Evolutionary conservation across 2,797 vertebrate species (phyloP), one percentile per base, ranked within the genome.

Genomic region (Typhlichthys eigenmanni): DNA sequence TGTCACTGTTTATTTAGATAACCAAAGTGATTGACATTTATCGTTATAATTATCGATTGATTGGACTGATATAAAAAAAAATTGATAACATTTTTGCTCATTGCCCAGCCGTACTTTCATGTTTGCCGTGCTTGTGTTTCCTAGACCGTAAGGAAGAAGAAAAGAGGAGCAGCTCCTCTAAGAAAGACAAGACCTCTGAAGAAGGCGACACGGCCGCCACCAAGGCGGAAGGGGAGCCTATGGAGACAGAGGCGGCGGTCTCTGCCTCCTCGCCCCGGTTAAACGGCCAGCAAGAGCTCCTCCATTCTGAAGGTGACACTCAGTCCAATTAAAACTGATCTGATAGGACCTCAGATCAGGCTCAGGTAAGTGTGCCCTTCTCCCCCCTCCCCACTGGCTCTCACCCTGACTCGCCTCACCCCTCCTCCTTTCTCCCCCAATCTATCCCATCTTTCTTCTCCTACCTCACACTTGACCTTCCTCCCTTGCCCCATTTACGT

Each of bases 251-350:
- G 88, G 85, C 86, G 47, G 81, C 93, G 47, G 82, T 78, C 90
- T 94, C 94, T 90, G 94, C 92, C 91, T 95, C 85, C 89, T 93
- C 95, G 92, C 94, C 94, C 84, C 95, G 96, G 93, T 93, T 97
- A 91, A 98, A 98, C 90, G 97, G 89, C 96, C 94, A 95, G 93
- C 93, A 97, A 96, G 95, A 96, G 87, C 87, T 91, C 95, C 94
- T 96, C 93, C 97, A 98, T 94, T 99, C 96, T 98, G 97, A 99
- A 99, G 97, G 97, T 99, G 97, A 99, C 97, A 99, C 96, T 98
- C 97, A 98, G 97, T 99, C 97, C 97, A 98, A 98, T 99, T 99
- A 98, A 99, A 98, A 99, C 97, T 98, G 96, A 98, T 99, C 97
- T 99, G 97, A 98, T 99, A 97, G 95, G 97, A 97, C 97, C 97